Base-by-base conservation (phyloP, 2,888 invertebrate species). In the Epinotia ramella region DNA sequence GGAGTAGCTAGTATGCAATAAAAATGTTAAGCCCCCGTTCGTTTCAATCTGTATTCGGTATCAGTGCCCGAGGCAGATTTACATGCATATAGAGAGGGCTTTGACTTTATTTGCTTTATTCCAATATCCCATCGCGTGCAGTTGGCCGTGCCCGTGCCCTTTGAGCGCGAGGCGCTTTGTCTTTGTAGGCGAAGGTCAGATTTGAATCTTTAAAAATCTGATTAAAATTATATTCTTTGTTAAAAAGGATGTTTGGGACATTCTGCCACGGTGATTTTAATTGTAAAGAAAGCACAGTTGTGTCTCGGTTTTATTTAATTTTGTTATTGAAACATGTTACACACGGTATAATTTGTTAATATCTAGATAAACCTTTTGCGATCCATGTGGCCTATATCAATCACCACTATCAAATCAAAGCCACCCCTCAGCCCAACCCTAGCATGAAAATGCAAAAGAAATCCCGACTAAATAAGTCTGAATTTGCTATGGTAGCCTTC, bases 31-130 rank as follows among this genome's bases (percentile, higher is more conserved):
- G 89, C 88, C 82, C 73, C 81, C 70, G 81, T 87, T 86, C 89
- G 88, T 88, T 89, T 88, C 90, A 91, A 91, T 91, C 89, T 90
- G 89, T 89, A 89, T 85, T 86, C 85, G 84, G 85, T 87, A 89
- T 88, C 84, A 87, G 80, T 80, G 84, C 85, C 87, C 83, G 82
- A 78, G 87, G 87, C 84, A 86, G 89, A 91, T 92, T 91, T 91
- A 91, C 91, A 91, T 91, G 91, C 89, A 91, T 90, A 90, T 87
- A 90, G 88, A 88, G 86, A 85, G 85, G 78, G 66, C 76, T 77
- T 67, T 70, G 77, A 56, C 71, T 80, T 81, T 81, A 80, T 81
- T 80, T 80, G 80, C 78, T 79, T 78, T 79, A 79, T 81, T 77
- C 76, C 78, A 81, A 80, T 81, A 81, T 79, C 46, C 59, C 60